Conservation (phyloP, 2,113 vertebrate genomes). For the Deroptyus accipitrinus region DNA sequence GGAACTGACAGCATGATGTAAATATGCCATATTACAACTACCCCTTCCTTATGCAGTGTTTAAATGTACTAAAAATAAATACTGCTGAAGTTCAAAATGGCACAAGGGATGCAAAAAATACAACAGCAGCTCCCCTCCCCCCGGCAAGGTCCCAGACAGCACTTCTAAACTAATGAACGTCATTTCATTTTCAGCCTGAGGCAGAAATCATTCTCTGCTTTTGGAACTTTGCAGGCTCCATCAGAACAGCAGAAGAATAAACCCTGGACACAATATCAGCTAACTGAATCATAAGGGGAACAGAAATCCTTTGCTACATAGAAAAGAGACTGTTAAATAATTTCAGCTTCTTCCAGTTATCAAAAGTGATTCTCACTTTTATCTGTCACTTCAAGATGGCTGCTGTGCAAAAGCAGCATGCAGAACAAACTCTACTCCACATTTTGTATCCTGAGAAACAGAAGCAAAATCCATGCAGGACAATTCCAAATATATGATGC, state of each 20-base stretch:
- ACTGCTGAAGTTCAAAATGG: conserved; percentile 26
- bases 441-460: neutral
- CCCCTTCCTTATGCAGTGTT: conserved; percentile 43
- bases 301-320: neutral
- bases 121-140: neutral
- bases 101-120: conserved; percentile 27
- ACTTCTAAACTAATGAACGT: conserved; percentile 20
- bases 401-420: neutral
- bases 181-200: neutral
- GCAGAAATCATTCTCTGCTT: neutral
- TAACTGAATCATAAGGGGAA: neutral
- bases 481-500: neutral
- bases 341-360: neutral
- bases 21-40: conserved; percentile 56
- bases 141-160: neutral
- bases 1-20: conserved; percentile 58
- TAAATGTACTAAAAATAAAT: conserved; percentile 64
- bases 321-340: neutral
- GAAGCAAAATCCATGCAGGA: neutral
- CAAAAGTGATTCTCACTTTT: neutral
- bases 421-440: neutral
- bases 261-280: neutral
- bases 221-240: neutral
- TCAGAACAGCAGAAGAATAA: neutral
- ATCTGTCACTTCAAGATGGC: neutral